Percentiles rank a stretch among this genome's conserved stretches.
These are phyloP conservation scores for Glaucopsyche alexis DNA, from an alignment of 2,888 invertebrate genomes.

Conservation along the genomic window DNA sequence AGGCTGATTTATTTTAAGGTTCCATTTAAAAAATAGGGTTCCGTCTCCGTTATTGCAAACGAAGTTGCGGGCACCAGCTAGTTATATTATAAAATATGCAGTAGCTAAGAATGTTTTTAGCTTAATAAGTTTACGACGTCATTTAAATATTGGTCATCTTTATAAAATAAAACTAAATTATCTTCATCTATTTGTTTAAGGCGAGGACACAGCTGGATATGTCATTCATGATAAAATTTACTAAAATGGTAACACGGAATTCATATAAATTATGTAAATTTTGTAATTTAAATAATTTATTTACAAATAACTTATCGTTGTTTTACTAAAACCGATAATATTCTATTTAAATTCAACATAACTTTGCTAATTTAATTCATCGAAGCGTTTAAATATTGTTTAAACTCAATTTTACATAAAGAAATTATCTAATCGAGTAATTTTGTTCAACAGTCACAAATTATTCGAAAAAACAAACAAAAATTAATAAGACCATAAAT, in stretches of 20 bases:
- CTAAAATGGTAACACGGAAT: slow-evolving; percentile 8
- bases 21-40: too few species aligned
- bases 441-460: not conserved
- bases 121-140: not conserved
- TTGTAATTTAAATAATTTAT: slow-evolving; percentile 21
- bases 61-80: too few species aligned
- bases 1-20: too few species aligned
- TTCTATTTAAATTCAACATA: slow-evolving; percentile 16
- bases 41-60: too few species aligned
- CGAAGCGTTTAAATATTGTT: not conserved
- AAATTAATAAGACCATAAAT: too few species aligned
- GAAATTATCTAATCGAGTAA: not conserved
- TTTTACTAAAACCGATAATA: not conserved
- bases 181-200: not conserved
- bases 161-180: slow-evolving; percentile 6
- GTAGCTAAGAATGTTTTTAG: not conserved
- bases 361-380: slow-evolving; percentile 19
- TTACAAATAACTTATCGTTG: not conserved
- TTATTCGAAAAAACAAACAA: not conserved
- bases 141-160: not conserved
- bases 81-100: too few species aligned
- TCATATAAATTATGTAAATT: slow-evolving; percentile 11
- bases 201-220: not conserved
- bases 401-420: not conserved
- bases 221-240: not conserved